phyloP scores from a whole-genome alignment of 2,888 invertebrate genomes.

The Anaspis maculata region DNA sequence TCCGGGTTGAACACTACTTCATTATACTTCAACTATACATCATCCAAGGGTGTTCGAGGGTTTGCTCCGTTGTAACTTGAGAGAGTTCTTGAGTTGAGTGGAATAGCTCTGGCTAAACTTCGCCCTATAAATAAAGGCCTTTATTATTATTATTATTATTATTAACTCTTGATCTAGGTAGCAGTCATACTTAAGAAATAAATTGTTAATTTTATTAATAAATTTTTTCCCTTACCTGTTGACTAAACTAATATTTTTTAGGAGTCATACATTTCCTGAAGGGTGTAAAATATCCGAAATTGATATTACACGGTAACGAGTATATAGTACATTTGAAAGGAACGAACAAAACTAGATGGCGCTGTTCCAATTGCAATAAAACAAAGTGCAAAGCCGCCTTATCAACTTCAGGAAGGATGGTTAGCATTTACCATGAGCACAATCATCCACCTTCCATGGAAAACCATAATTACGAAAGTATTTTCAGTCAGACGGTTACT shows the following conservation, averaged over 20 bases:
- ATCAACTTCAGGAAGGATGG: conserved; percentile 1
- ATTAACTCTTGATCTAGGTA: background rate
- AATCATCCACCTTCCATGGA: conserved; percentile 1
- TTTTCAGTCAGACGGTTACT: conserved; percentile 23
- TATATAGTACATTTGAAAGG: conserved; percentile 5
- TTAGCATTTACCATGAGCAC: conserved; percentile 2
- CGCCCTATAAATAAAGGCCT: too few relatives aligned
- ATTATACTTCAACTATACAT: too few relatives aligned
- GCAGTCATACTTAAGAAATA: background rate
- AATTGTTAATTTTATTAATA: background rate
- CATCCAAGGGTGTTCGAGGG: too few relatives aligned
- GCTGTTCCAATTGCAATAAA: conserved; percentile 17
- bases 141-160: too few relatives aligned
- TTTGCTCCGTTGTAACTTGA: too few relatives aligned
- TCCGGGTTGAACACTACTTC: too few relatives aligned
- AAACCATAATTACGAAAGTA: conserved; percentile 17
- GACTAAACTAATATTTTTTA: background rate
- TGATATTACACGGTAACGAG: conserved; percentile 4
- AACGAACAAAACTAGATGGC: conserved; percentile 6
- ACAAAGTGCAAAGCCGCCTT: conserved; percentile 20
- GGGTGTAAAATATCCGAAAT: conserved; percentile 4
- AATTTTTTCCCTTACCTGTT: background rate
- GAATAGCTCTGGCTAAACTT: too few relatives aligned
- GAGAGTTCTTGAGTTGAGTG: too few relatives aligned
- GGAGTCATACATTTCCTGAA: conserved; percentile 1